A percentile compares a stretch with the other conserved stretches of the same genome.
phyloP scores from a whole-genome alignment of 2,113 vertebrate genomes.

The Ameiurus melas region DNA sequence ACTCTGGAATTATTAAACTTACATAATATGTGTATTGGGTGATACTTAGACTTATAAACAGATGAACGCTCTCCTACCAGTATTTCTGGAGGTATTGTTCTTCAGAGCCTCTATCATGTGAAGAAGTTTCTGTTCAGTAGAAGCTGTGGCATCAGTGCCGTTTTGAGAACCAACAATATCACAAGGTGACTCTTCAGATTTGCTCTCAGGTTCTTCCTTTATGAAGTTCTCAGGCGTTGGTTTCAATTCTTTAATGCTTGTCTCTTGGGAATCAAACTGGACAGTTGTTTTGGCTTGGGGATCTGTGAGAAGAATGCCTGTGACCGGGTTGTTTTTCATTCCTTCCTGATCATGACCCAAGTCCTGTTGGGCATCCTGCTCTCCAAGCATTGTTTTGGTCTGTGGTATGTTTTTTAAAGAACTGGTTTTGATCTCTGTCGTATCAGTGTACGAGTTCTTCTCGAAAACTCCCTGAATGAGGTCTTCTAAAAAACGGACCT shows the following conservation, averaged over 20 bases:
- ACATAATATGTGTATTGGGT: background rate
- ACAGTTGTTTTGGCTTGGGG: constrained; percentile 11
- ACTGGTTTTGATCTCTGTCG: constrained; percentile 50
- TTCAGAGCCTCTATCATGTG: constrained; percentile 60
- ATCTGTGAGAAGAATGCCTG: constrained; percentile 4
- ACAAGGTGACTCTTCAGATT: constrained; percentile 35
- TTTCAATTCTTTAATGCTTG: constrained; percentile 7
- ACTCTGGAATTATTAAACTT: background rate
- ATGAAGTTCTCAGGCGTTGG: constrained; percentile 24
- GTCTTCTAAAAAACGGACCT: constrained; percentile 71
- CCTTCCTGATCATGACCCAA: constrained; percentile 44
- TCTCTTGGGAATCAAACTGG: background rate
- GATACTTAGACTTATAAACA: background rate
- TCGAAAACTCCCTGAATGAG: constrained; percentile 54
- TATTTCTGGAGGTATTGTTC: constrained; percentile 64
- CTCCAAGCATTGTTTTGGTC: constrained; percentile 40
- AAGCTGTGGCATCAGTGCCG: constrained; percentile 46
- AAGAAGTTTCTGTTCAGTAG: constrained; percentile 48
- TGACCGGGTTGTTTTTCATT: constrained; percentile 35
- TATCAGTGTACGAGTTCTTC: constrained; percentile 38
- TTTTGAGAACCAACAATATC: constrained; percentile 23
- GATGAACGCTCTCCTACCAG: constrained; percentile 57
- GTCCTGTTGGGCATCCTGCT: constrained; percentile 21
- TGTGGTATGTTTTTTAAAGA: constrained; percentile 55
- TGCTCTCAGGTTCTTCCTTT: constrained; percentile 51